These are phyloP conservation scores for Hydractinia echinata DNA, from an alignment of 30 jellyfish, hydroid and myxozoan species.

Conservation along the genomic window DNA sequence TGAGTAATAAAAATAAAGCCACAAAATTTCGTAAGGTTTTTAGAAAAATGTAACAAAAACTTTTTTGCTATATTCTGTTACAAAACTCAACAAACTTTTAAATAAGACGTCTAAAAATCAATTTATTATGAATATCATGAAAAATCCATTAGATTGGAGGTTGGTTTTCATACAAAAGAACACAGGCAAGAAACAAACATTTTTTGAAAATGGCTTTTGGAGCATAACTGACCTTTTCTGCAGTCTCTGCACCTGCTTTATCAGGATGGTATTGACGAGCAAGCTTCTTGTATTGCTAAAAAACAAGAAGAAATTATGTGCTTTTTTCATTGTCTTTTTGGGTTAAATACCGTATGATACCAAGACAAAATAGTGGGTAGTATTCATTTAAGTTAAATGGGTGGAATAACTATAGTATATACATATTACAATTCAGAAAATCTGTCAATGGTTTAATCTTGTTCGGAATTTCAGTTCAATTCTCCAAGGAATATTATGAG, in stretches of 20 bases:
- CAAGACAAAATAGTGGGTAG: no score
- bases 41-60: no score
- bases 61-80: no score
- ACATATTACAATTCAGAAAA: no score
- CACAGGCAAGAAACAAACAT: neutral
- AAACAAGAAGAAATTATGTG: neutral
- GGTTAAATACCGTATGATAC: no score
- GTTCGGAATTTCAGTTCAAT: no score
- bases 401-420: no score
- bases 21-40: neutral
- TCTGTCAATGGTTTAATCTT: no score
- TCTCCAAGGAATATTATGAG: no score
- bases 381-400: no score
- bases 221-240: slow-evolving; percentile 66
- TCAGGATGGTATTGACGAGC: slow-evolving; percentile 95
- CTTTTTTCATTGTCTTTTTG: no score
- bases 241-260: slow-evolving; percentile 76
- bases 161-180: neutral
- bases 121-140: neutral
- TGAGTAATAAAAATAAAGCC: neutral
- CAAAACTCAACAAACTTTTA: no score
- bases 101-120: neutral
- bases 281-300: slow-evolving; percentile 70
- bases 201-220: slow-evolving; percentile 1
- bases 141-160: neutral